phyloP scores from a whole-genome alignment of 2,113 vertebrate species.

The Tyrannus savana region DNA sequence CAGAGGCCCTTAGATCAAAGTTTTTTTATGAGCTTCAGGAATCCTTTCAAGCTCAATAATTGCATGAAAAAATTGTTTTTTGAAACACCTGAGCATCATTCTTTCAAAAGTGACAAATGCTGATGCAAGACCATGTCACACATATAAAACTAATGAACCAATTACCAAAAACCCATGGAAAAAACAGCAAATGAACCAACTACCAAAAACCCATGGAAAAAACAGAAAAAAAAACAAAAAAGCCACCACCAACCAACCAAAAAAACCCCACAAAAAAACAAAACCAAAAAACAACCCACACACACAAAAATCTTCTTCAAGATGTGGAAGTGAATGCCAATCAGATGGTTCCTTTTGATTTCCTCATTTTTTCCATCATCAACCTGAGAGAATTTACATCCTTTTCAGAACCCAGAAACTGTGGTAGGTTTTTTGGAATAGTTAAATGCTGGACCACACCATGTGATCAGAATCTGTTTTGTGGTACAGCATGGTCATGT shows the following conservation, averaged over 20 bases:
- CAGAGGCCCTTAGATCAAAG: background rate
- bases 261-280: background rate
- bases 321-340: background rate
- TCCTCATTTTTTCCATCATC: background rate
- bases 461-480: background rate
- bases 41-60: background rate
- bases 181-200: background rate
- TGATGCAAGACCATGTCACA: background rate
- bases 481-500: background rate
- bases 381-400: background rate
- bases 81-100: background rate
- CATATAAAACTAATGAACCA: background rate
- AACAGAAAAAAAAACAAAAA: too few relatives aligned
- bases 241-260: background rate
- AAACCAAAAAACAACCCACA: background rate
- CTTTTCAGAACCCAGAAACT: background rate
- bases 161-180: background rate
- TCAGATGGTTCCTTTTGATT: background rate
- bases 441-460: background rate
- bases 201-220: too few relatives aligned
- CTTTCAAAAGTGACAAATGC: background rate
- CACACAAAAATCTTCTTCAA: background rate
- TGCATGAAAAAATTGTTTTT: background rate
- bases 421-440: background rate
- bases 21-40: background rate